Percentiles rank a stretch among this genome's conserved stretches.
These are phyloP conservation scores for Neotoxoptera formosana DNA, from an alignment of 1,140 invertebrate genomes.

Conservation along the genomic window DNA sequence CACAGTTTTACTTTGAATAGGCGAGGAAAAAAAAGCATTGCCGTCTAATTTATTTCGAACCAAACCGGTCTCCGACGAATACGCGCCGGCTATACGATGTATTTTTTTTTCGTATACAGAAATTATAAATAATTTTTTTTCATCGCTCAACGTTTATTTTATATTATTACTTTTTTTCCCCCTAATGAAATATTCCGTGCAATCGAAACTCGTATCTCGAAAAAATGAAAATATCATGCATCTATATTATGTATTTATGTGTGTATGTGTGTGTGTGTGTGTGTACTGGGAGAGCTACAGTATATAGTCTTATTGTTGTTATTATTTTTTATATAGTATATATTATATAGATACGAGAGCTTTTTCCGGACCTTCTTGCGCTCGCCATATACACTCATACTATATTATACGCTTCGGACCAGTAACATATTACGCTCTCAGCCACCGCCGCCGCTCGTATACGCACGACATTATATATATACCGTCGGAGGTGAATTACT, in stretches of 20 bases:
- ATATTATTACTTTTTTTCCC: slow-evolving; percentile 29
- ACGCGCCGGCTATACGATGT: not conserved
- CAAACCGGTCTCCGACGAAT: slow-evolving; percentile 48
- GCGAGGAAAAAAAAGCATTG: slow-evolving; percentile 31
- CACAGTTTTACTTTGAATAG: slow-evolving; percentile 20
- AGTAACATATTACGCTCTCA: not conserved
- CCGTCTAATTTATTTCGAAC: slow-evolving; percentile 48
- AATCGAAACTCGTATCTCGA: not conserved
- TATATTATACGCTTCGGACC: no score
- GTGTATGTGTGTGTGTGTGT: no score
- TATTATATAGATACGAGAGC: not conserved
- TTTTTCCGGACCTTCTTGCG: not conserved
- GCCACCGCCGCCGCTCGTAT: not conserved
- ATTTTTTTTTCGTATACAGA: slow-evolving; percentile 22
- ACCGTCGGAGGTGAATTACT: not conserved
- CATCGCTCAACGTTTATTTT: slow-evolving; percentile 10
- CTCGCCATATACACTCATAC: not conserved
- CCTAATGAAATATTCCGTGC: slow-evolving; percentile 10
- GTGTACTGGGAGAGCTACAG: not conserved
- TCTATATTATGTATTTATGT: not conserved
- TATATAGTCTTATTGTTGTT: not conserved
- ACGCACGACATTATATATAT: not conserved
- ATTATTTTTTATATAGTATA: not conserved
- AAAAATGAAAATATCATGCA: slow-evolving; percentile 1
- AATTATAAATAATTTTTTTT: slow-evolving; percentile 45